Evolutionary conservation across 2,797 vertebrate species (phyloP).

Genomic region (Mus caroli): DNA sequence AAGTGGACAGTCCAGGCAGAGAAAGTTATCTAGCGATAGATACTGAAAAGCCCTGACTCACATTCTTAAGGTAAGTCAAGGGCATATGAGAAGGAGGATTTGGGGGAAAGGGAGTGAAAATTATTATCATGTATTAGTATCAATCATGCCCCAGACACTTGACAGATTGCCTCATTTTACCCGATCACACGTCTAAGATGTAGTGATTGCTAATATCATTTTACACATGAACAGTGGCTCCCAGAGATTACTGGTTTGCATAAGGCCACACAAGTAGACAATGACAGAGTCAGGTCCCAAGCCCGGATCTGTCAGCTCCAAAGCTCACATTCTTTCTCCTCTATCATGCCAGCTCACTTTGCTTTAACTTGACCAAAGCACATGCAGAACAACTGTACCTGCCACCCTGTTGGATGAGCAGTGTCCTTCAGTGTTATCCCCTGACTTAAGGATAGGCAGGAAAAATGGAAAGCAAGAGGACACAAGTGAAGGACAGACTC

Average conservation of each 20-base stretch:
- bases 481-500: not conserved
- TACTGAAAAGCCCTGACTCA: slow-evolving; percentile 25
- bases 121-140: not conserved
- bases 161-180: slow-evolving; percentile 33
- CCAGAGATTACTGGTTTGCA: not conserved
- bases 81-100: not conserved
- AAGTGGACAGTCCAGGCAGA: not conserved
- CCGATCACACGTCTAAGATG: not conserved
- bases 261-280: not conserved
- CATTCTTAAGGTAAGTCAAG: slow-evolving; percentile 34
- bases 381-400: not conserved
- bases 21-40: not conserved
- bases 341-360: not conserved
- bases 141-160: slow-evolving; percentile 15
- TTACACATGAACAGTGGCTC: slow-evolving; percentile 9
- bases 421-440: not conserved
- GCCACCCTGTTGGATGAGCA: not conserved
- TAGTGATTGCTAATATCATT: slow-evolving; percentile 13
- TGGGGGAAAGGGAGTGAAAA: not conserved
- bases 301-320: not conserved
- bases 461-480: not conserved
- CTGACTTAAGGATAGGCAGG: not conserved
- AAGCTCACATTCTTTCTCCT: not conserved
- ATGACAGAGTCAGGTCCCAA: not conserved
- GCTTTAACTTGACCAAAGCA: not conserved